Evolutionary conservation across 2,113 vertebrate genomes (phyloP).

Genomic region (Holacanthus passer): DNA sequence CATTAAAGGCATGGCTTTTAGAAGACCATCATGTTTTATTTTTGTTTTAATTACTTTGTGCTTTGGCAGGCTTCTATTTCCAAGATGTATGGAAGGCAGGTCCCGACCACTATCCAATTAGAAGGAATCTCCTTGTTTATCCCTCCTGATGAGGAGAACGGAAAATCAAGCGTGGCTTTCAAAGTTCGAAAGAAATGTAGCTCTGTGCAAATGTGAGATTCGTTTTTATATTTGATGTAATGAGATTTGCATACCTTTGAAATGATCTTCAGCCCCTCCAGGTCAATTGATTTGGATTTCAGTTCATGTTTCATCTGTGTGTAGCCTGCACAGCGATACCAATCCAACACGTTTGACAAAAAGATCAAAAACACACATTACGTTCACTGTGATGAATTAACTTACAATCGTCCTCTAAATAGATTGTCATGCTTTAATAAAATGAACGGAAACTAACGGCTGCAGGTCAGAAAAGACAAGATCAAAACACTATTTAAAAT

Average conservation of each 20-base stretch:
- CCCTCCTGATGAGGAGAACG: background rate
- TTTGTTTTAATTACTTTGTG: constrained; percentile 77
- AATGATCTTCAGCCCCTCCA: constrained; percentile 12
- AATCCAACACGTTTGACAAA: constrained; percentile 8
- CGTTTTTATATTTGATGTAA: constrained; percentile 29
- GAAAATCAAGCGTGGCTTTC: constrained; percentile 20
- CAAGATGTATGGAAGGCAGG: constrained; percentile 59
- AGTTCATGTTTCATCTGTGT: constrained; percentile 18
- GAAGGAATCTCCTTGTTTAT: constrained; percentile 55
- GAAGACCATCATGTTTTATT: constrained; percentile 79
- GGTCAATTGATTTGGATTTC: constrained; percentile 53
- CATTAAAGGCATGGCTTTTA: constrained; percentile 77
- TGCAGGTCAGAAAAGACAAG: background rate
- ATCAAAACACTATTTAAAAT: background rate
- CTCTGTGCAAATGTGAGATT: background rate
- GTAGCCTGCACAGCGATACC: background rate
- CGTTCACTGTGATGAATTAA: constrained; percentile 7
- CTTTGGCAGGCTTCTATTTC: constrained; percentile 66
- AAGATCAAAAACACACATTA: constrained; percentile 22
- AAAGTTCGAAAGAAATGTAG: constrained; percentile 4
- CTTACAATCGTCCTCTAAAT: too few relatives aligned
- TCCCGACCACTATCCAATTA: constrained; percentile 61
- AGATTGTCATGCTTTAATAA: background rate
- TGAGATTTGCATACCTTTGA: constrained; percentile 51
- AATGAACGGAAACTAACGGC: background rate